These are phyloP conservation scores for Masticophis lateralis DNA, from an alignment of 2,797 vertebrate species.

Conservation along the genomic window DNA sequence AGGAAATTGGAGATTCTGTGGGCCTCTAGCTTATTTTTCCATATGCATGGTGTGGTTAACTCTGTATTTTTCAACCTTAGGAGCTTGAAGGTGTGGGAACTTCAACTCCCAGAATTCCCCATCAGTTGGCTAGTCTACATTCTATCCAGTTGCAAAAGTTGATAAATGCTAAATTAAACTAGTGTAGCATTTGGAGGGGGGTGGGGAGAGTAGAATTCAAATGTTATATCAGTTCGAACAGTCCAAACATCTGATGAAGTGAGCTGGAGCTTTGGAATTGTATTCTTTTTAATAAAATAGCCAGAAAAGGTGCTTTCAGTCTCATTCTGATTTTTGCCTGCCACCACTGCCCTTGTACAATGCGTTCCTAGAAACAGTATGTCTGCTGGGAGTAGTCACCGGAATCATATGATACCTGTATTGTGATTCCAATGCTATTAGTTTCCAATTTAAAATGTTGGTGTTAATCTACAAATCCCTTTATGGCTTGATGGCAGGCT, in stretches of 20 bases:
- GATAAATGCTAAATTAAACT: background rate
- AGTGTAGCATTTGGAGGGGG: background rate
- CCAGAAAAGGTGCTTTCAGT: background rate
- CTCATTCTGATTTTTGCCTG: background rate
- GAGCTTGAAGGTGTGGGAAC: background rate
- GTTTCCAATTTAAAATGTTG: background rate
- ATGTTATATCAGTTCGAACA: background rate
- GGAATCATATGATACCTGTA: background rate
- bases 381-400: conserved; percentile 32
- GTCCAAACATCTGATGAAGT: background rate
- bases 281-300: background rate
- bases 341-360: background rate
- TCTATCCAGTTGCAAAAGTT: background rate
- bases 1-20: conserved; percentile 28
- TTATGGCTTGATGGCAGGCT: background rate
- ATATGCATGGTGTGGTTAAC: background rate
- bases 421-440: background rate
- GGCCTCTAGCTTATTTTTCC: background rate
- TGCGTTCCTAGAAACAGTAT: conserved; percentile 11
- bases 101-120: background rate
- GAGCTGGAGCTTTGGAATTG: background rate
- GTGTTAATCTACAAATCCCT: background rate
- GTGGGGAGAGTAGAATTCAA: background rate
- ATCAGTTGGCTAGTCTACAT: background rate
- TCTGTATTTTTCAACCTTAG: background rate